phyloP scores from a whole-genome alignment of 2,888 invertebrate genomes.

The Strigamia crassipes region DNA sequence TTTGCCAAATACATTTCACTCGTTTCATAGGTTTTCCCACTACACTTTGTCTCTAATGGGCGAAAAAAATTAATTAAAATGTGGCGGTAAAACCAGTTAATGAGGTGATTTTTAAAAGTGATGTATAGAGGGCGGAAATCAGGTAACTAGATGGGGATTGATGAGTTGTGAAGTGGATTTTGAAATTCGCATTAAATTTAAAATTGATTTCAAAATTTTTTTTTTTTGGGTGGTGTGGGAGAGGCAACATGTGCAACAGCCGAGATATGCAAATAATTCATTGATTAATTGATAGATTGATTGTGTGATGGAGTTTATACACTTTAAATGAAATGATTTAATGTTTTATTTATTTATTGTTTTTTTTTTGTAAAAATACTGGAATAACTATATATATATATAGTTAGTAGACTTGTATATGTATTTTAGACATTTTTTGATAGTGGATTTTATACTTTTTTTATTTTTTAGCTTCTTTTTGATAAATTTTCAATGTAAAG shows the following conservation, averaged over 20 bases:
- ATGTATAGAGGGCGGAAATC: not conserved
- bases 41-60: not conserved
- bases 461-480: not conserved
- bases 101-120: slow-evolving; percentile 13
- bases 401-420: too few relatives aligned
- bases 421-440: too few relatives aligned
- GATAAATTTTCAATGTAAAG: not conserved
- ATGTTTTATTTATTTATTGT: too few relatives aligned
- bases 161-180: not conserved
- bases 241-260: not conserved
- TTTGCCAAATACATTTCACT: not conserved
- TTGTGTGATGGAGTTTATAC: not conserved
- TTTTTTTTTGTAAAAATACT: not conserved
- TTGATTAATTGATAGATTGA: slow-evolving; percentile 5
- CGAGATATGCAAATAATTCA: not conserved
- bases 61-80: slow-evolving; percentile 25
- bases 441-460: too few relatives aligned
- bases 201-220: too few relatives aligned
- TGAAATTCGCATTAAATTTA: too few relatives aligned
- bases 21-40: not conserved
- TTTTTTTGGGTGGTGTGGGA: too few relatives aligned
- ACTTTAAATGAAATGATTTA: not conserved
- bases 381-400: not conserved
- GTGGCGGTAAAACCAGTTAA: slow-evolving; percentile 6
- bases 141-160: not conserved